These are phyloP conservation scores for Tichodroma muraria DNA, from an alignment of 2,113 vertebrate genomes.

Conservation along the genomic window DNA sequence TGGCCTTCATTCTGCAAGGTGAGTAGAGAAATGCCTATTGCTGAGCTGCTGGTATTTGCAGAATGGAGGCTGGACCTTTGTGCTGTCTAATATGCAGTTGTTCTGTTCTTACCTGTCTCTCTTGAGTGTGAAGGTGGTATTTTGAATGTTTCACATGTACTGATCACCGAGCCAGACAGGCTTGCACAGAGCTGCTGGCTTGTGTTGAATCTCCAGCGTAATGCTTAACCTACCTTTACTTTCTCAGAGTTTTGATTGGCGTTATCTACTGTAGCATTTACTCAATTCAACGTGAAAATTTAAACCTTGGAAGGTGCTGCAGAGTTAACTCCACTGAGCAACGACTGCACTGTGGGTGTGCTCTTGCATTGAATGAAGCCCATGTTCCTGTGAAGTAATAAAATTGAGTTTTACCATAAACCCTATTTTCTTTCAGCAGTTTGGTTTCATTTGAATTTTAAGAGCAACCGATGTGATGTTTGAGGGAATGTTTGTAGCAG, in stretches of 20 bases:
- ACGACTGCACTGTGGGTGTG: not conserved
- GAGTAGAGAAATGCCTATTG: not conserved
- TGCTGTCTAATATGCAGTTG: not conserved
- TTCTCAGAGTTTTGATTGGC: not conserved
- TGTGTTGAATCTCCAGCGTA: not conserved
- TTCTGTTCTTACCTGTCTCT: not conserved
- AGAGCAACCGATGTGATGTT: not conserved
- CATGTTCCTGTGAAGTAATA: not conserved
- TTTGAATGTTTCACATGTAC: not conserved
- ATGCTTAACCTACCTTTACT: not conserved
- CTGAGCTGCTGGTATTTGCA: not conserved
- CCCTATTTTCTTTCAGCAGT: not conserved
- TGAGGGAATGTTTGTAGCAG: conserved; percentile 15
- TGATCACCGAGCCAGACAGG: not conserved
- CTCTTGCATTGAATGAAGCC: not conserved
- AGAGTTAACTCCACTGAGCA: not conserved
- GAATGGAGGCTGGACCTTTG: not conserved
- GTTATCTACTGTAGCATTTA: not conserved
- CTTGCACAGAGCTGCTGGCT: not conserved
- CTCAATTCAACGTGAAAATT: not conserved
- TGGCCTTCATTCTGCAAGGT: not conserved
- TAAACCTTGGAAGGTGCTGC: not conserved
- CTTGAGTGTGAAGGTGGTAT: not conserved
- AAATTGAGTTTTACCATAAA: conserved; percentile 8
- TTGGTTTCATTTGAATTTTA: conserved; percentile 34